Percentiles rank a stretch among this genome's conserved stretches.
Evolutionary conservation across 2,797 vertebrate genomes (phyloP).

Genomic region (Urosaurus nigricauda): DNA sequence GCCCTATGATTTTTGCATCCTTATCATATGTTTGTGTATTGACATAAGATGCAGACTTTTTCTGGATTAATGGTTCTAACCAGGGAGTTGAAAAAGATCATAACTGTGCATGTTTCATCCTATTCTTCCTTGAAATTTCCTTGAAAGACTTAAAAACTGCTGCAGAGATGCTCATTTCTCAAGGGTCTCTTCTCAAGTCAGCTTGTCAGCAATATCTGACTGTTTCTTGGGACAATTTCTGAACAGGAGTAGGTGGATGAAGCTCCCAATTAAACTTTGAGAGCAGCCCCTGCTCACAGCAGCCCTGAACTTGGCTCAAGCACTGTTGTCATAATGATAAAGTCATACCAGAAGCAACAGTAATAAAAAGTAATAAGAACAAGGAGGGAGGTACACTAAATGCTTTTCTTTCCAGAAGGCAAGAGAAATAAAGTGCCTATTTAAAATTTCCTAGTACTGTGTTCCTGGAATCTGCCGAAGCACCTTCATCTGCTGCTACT

Average conservation of each 20-base stretch:
- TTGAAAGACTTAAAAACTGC: background rate
- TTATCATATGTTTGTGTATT: background rate
- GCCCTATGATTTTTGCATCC: background rate
- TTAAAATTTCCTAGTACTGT: background rate
- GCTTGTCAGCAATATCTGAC: background rate
- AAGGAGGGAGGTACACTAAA: background rate
- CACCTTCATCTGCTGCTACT: background rate
- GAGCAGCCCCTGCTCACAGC: background rate
- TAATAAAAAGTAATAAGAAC: background rate
- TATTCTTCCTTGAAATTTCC: background rate
- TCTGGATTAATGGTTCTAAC: background rate
- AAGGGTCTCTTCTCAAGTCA: background rate
- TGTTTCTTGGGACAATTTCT: background rate
- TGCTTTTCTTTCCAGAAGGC: background rate
- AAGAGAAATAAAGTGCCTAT: constrained; percentile 14
- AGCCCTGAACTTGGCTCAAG: background rate
- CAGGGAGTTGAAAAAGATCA: background rate
- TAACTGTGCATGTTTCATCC: background rate
- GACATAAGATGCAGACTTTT: background rate
- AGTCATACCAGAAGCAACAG: background rate
- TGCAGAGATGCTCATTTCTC: background rate
- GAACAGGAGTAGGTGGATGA: background rate
- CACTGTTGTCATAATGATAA: constrained; percentile 7
- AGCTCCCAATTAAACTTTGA: background rate
- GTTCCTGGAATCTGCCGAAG: background rate